Percentiles rank a stretch among this genome's conserved stretches.
Conservation (phyloP, 2,797 vertebrate genomes). For the Hippocampus kuda region DNA sequence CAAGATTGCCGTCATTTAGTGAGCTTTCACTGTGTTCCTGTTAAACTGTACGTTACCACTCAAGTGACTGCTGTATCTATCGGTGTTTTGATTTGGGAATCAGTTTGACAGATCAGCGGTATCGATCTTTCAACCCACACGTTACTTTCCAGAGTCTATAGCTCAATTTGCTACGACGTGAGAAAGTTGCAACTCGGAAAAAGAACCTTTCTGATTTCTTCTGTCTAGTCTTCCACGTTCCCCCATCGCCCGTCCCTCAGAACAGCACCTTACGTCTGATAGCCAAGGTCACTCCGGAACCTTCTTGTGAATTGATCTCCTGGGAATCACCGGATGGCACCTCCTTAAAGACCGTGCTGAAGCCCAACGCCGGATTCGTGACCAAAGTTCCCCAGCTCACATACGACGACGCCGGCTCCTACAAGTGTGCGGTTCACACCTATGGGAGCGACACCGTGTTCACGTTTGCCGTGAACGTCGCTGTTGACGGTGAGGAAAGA, state of each 20-base stretch:
- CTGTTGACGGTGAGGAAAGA: slow-evolving; percentile 39
- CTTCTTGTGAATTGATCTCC: slow-evolving; percentile 30
- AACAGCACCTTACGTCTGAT: slow-evolving; percentile 53
- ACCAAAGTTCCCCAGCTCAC: slow-evolving; percentile 58
- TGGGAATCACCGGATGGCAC: slow-evolving; percentile 52
- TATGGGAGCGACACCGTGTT: slow-evolving; percentile 30
- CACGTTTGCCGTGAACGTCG: slow-evolving; percentile 34
- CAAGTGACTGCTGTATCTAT: neutral
- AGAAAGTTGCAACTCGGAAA: neutral
- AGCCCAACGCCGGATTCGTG: slow-evolving; percentile 15
- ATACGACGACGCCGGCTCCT: slow-evolving; percentile 46
- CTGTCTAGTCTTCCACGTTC: slow-evolving; percentile 47
- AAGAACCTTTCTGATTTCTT: neutral
- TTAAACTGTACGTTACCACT: neutral
- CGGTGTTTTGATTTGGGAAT: neutral
- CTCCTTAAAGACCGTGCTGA: slow-evolving; percentile 40
- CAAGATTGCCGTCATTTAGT: neutral
- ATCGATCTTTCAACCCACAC: neutral
- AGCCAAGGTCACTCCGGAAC: slow-evolving; percentile 42
- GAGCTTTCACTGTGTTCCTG: neutral
- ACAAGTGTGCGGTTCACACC: slow-evolving; percentile 48
- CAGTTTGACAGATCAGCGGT: neutral
- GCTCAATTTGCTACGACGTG: neutral
- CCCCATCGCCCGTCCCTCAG: slow-evolving; percentile 34
- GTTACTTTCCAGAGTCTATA: neutral